Conservation (phyloP, 1,140 invertebrate species). For the Bombus pyrosoma region DNA sequence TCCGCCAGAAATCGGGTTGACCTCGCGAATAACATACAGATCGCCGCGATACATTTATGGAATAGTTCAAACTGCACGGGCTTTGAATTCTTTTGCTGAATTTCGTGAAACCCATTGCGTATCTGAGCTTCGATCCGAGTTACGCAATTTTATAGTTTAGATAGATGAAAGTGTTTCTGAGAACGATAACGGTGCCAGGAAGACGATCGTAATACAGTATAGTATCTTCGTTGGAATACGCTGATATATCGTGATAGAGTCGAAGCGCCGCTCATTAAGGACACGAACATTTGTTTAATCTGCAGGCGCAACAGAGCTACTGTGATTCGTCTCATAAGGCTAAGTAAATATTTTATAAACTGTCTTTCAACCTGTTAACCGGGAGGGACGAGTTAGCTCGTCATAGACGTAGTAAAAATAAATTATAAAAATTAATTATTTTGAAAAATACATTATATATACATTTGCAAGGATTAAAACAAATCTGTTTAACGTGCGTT, state of each 20-base stretch:
- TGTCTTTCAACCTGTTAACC: too few relatives aligned
- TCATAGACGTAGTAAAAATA: too few relatives aligned
- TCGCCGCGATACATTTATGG: slow-evolving; percentile 34
- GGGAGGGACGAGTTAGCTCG: too few relatives aligned
- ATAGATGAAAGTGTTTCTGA: neutral
- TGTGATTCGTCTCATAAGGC: neutral
- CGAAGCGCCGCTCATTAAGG: neutral
- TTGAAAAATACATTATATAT: too few relatives aligned
- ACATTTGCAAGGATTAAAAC: too few relatives aligned
- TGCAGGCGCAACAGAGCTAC: too few relatives aligned
- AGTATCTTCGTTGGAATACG: neutral
- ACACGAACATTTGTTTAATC: neutral
- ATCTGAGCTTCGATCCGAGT: too few relatives aligned
- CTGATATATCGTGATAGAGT: neutral
- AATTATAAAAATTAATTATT: too few relatives aligned
- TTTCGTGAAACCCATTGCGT: neutral
- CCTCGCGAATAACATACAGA: slow-evolving; percentile 34
- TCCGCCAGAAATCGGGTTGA: neutral
- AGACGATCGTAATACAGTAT: neutral
- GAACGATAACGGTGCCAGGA: neutral
- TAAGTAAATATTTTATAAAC: too few relatives aligned
- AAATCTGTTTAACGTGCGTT: too few relatives aligned
- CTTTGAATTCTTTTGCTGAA: neutral
- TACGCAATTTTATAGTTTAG: neutral
- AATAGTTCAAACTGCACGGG: neutral